These are phyloP conservation scores for Argentina silus DNA, from an alignment of 2,797 vertebrate genomes.

Conservation along the genomic window DNA sequence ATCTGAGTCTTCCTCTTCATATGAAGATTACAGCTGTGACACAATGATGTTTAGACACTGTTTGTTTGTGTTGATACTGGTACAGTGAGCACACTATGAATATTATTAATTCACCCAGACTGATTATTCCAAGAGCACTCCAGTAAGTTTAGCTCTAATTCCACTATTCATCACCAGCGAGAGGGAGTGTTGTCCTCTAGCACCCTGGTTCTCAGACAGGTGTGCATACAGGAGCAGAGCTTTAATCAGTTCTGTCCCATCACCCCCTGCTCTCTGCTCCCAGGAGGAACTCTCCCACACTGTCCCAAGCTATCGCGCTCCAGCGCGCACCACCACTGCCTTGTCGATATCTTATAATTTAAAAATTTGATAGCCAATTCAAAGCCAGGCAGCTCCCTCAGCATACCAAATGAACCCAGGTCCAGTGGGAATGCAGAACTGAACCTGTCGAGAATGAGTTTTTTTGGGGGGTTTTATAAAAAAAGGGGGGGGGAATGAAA, in stretches of 20 bases:
- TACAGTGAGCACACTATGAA: too few relatives aligned
- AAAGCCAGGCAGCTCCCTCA: slow-evolving; percentile 43
- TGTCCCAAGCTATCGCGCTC: slow-evolving; percentile 15
- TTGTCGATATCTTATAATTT: slow-evolving; percentile 79
- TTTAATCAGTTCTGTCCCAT: slow-evolving; percentile 63
- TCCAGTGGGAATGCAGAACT: slow-evolving; percentile 48
- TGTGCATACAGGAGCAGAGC: slow-evolving; percentile 47
- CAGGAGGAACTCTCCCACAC: slow-evolving; percentile 17
- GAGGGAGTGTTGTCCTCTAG: not conserved
- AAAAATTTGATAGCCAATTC: slow-evolving; percentile 77
- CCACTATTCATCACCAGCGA: not conserved
- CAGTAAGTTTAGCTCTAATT: not conserved
- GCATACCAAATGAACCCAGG: slow-evolving; percentile 66
- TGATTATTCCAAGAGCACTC: too few relatives aligned
- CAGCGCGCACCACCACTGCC: slow-evolving; percentile 42
- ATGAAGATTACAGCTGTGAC: too few relatives aligned
- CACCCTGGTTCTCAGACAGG: slow-evolving; percentile 26
- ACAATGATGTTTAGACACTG: too few relatives aligned
- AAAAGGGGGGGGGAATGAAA: slow-evolving; percentile 29
- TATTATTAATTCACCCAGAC: too few relatives aligned
- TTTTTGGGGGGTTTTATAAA: not conserved
- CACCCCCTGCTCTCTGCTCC: slow-evolving; percentile 40
- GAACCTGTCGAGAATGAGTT: slow-evolving; percentile 61
- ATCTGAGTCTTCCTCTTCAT: too few relatives aligned
- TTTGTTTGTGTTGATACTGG: not conserved